Evolutionary conservation across 2,888 invertebrate species (phyloP).

Genomic region (Parnassius orleans): DNA sequence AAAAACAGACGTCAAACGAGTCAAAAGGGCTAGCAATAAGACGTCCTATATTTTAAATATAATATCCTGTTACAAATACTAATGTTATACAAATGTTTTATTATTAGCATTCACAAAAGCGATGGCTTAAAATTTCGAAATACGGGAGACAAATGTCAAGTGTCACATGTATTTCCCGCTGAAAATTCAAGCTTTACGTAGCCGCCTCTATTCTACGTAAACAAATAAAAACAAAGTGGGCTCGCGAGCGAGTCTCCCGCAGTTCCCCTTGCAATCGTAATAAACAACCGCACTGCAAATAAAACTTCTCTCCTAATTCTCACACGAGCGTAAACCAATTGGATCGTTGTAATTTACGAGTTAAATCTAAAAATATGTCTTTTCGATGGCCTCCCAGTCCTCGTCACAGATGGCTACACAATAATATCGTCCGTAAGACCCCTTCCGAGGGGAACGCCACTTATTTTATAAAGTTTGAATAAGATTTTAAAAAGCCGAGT

Average conservation of each 20-base stretch:
- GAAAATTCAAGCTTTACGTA: slow-evolving; percentile 6
- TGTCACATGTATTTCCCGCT: slow-evolving; percentile 3
- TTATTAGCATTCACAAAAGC: no score
- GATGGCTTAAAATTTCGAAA: no score
- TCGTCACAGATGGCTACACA: slow-evolving; percentile 79
- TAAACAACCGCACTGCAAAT: slow-evolving; percentile 70
- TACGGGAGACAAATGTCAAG: not conserved
- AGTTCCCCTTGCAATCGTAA: slow-evolving; percentile 29
- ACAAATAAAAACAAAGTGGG: slow-evolving; percentile 25
- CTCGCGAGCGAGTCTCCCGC: slow-evolving; percentile 18
- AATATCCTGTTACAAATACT: no score
- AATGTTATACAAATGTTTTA: no score
- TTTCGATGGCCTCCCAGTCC: slow-evolving; percentile 65
- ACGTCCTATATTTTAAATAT: no score
- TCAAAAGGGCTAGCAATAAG: no score
- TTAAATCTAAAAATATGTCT: slow-evolving; percentile 80
- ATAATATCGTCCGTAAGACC: slow-evolving; percentile 66
- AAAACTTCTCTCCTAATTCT: slow-evolving; percentile 67
- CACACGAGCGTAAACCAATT: slow-evolving; percentile 78
- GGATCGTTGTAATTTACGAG: slow-evolving; percentile 77
- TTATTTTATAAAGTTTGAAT: slow-evolving; percentile 80
- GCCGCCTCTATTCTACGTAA: slow-evolving; percentile 13
- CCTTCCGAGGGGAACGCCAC: slow-evolving; percentile 65
- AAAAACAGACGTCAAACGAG: no score
- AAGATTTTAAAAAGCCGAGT: slow-evolving; percentile 76